phyloP scores from a whole-genome alignment of 2,113 vertebrate genomes.

The Chaetodon trifascialis region DNA sequence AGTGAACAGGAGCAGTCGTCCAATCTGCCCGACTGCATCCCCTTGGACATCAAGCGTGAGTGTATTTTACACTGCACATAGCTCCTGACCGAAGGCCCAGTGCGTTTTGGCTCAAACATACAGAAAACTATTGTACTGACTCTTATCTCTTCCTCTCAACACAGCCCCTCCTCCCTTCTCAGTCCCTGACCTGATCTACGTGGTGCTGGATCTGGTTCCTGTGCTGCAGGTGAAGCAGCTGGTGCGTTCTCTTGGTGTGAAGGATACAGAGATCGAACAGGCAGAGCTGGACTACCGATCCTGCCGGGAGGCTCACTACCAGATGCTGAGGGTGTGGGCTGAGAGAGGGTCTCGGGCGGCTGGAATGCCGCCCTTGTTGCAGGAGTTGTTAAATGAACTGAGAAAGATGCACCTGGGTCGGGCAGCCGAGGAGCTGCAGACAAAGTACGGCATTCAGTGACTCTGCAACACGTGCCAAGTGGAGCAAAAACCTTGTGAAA shows the following conservation, averaged over 20 bases:
- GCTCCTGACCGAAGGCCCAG: neutral
- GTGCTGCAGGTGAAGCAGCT: constrained; percentile 80
- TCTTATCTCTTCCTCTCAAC: constrained; percentile 28
- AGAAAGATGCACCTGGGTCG: constrained; percentile 73
- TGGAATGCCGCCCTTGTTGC: constrained; percentile 62
- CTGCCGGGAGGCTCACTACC: constrained; percentile 82
- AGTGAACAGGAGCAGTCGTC: constrained; percentile 28
- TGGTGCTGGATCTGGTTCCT: constrained; percentile 79
- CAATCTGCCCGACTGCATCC: constrained; percentile 82
- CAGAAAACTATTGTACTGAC: constrained; percentile 26
- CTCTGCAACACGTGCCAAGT: constrained; percentile 3
- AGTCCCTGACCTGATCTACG: constrained; percentile 83
- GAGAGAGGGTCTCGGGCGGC: constrained; percentile 39
- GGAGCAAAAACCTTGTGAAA: constrained; percentile 39
- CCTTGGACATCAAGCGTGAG: constrained; percentile 82
- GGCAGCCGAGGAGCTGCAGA: constrained; percentile 80
- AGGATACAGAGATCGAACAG: constrained; percentile 80
- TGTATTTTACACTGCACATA: constrained; percentile 24
- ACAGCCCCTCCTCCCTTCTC: neutral
- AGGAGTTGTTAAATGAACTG: constrained; percentile 74
- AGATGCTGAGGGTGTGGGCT: constrained; percentile 83
- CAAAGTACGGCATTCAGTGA: constrained; percentile 70
- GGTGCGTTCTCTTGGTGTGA: constrained; percentile 80
- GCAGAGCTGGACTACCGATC: constrained; percentile 76
- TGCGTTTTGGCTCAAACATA: constrained; percentile 22